Evolutionary conservation across 1,140 invertebrate genomes (phyloP).

Genomic region (Littorina saxatilis): DNA sequence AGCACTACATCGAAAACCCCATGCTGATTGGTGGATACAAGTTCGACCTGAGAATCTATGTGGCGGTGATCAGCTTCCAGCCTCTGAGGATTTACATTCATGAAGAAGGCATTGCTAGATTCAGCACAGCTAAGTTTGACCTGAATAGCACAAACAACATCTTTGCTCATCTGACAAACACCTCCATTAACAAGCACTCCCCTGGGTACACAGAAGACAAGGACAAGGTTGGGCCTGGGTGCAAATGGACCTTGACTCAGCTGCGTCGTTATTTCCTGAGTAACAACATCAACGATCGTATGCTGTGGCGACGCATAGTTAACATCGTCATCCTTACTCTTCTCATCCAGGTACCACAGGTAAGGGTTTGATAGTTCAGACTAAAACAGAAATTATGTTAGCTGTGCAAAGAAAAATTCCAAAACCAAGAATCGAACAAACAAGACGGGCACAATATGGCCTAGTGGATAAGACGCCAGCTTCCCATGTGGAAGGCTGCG

Average conservation of each 20-base stretch:
- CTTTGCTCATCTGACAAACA: constrained; percentile 93
- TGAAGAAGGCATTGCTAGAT: constrained; percentile 79
- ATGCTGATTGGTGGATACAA: constrained; percentile 78
- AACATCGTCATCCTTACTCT: constrained; percentile 86
- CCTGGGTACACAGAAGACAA: constrained; percentile 88
- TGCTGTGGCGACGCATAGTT: constrained; percentile 87
- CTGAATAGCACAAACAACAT: constrained; percentile 86
- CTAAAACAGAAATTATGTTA: too few species aligned
- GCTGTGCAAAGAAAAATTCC: too few species aligned
- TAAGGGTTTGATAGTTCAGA: too few species aligned
- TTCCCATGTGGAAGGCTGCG: too few species aligned
- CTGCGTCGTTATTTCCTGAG: constrained; percentile 85
- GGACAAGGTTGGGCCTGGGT: constrained; percentile 83
- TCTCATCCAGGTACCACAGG: constrained; percentile 67
- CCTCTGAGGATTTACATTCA: constrained; percentile 72
- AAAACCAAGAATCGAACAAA: too few species aligned
- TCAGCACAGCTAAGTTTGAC: constrained; percentile 90
- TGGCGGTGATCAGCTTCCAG: constrained; percentile 76
- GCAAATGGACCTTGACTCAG: constrained; percentile 89
- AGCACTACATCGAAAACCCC: constrained; percentile 89
- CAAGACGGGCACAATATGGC: too few species aligned
- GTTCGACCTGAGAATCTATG: constrained; percentile 77
- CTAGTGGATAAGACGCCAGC: too few species aligned
- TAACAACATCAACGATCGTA: constrained; percentile 84
- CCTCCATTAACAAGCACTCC: constrained; percentile 87